Conservation (phyloP, 2,113 vertebrate species). For the Fulmarus glacialis region DNA sequence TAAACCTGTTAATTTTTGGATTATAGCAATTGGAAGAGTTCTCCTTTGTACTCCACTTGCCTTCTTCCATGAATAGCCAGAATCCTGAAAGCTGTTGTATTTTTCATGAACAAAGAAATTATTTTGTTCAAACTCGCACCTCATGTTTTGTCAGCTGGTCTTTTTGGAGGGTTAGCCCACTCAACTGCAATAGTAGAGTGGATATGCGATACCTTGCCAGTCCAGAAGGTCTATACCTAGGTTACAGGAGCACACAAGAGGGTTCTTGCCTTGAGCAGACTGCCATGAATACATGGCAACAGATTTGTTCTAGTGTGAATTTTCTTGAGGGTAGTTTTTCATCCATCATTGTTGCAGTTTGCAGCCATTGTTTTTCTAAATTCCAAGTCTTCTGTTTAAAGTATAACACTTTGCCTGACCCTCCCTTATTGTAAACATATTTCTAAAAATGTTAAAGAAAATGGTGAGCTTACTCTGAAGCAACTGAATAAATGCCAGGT, state of each 20-base stretch:
- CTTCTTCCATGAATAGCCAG: neutral
- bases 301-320: neutral
- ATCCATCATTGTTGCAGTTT: neutral
- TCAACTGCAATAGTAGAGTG: neutral
- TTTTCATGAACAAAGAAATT: neutral
- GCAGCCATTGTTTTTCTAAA: neutral
- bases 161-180: neutral
- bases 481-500: neutral
- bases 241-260: neutral
- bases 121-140: neutral
- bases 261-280: neutral
- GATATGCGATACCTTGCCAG: neutral
- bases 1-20: neutral
- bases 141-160: neutral
- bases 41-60: neutral
- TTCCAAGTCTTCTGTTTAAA: neutral
- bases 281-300: neutral
- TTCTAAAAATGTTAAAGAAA: neutral
- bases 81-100: neutral
- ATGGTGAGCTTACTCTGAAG: neutral
- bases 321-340: neutral
- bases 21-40: neutral
- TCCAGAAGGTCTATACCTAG: neutral
- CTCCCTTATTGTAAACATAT: neutral
- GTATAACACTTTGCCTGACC: neutral